Percentiles rank a stretch among this genome's conserved stretches.
phyloP scores from a whole-genome alignment of 2,797 vertebrate species.

The Aeoliscus strigatus region DNA sequence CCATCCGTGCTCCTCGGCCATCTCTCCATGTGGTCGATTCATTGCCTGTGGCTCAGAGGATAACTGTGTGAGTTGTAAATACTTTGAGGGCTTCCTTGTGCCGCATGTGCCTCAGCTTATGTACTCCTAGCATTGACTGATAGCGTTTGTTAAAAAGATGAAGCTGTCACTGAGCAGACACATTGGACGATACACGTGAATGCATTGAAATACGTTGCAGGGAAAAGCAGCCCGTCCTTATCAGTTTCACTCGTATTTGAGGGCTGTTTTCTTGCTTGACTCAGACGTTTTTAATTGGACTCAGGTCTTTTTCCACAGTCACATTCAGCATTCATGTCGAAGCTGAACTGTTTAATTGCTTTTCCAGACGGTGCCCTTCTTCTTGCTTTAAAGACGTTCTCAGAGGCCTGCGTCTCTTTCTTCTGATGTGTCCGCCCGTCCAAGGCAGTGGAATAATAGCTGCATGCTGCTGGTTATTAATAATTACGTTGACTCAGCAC shows the following conservation, averaged over 20 bases:
- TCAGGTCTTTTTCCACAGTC: constrained; percentile 55
- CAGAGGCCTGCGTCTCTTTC: constrained; percentile 47
- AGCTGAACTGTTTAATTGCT: constrained; percentile 63
- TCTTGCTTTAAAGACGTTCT: constrained; percentile 48
- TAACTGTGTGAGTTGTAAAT: constrained; percentile 75
- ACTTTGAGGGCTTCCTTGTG: background rate
- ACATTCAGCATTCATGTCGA: constrained; percentile 53
- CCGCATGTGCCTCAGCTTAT: no score
- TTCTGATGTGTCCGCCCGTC: constrained; percentile 45
- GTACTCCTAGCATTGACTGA: no score
- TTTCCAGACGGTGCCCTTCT: constrained; percentile 62
- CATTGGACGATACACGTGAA: no score
- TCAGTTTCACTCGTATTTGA: constrained; percentile 40
- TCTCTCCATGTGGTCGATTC: constrained; percentile 85
- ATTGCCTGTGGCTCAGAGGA: constrained; percentile 87
- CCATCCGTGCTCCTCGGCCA: constrained; percentile 76
- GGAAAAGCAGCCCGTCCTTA: constrained; percentile 16
- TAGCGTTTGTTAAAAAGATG: no score
- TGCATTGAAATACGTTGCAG: background rate
- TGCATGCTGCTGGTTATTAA: constrained; percentile 64
- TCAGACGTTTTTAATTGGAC: constrained; percentile 47
- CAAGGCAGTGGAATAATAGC: constrained; percentile 66
- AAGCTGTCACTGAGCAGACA: no score
- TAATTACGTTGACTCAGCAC: constrained; percentile 59
- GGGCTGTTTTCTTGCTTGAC: constrained; percentile 29